A percentile compares a stretch with the other conserved stretches of the same genome.
phyloP scores from a whole-genome alignment of 2,888 invertebrate species.

The Hydrotaea diabolus region DNA sequence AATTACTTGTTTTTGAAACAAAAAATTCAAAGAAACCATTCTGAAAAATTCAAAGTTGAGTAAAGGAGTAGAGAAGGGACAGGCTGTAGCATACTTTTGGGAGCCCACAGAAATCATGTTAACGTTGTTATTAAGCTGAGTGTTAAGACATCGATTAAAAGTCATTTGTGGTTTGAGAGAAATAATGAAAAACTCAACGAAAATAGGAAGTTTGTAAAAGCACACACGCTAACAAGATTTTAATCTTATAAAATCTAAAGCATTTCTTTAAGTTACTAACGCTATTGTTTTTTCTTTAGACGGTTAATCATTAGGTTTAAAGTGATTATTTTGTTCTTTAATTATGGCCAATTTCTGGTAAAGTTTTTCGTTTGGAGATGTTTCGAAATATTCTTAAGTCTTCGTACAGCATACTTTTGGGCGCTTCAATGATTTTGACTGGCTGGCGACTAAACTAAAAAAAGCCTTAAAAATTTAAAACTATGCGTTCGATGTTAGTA shows the following conservation, averaged over 20 bases:
- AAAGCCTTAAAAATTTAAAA: not conserved
- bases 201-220: not conserved
- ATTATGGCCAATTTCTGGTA: no score
- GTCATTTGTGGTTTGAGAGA: not conserved
- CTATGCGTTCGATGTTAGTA: not conserved
- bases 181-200: not conserved
- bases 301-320: not conserved
- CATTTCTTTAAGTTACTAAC: not conserved
- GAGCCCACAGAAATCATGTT: no score
- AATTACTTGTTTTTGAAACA: no score
- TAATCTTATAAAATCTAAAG: not conserved
- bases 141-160: not conserved
- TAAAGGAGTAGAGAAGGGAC: no score
- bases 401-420: slow-evolving; percentile 8
- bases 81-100: no score
- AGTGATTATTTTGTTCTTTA: not conserved
- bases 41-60: no score
- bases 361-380: no score
- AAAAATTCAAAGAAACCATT: no score
- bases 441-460: not conserved
- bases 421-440: slow-evolving; percentile 6
- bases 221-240: not conserved
- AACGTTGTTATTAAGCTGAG: no score
- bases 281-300: not conserved
- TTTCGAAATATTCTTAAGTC: not conserved